These are phyloP conservation scores for Huso huso DNA, from an alignment of 2,797 vertebrate species.

Conservation along the genomic window DNA sequence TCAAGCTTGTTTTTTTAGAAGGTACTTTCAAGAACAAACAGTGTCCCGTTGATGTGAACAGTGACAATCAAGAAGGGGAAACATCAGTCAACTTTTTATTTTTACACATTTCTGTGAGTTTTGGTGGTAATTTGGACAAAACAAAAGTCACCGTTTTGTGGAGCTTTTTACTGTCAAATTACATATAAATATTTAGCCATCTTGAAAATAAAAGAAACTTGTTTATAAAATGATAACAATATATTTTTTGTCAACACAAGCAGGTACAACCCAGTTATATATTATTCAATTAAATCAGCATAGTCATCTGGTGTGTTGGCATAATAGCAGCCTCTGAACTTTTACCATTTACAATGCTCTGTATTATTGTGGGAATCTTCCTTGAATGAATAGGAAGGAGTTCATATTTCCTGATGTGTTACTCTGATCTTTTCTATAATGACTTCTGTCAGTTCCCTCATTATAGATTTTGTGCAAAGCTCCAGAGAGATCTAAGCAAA, in stretches of 20 bases:
- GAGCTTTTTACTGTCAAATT: background rate
- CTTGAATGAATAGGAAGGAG: conserved; percentile 53
- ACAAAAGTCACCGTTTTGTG: background rate
- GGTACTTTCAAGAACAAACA: background rate
- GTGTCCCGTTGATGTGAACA: background rate
- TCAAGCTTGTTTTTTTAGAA: background rate
- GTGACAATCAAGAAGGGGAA: background rate
- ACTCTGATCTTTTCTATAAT: conserved; percentile 76
- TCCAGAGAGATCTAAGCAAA: conserved; percentile 80
- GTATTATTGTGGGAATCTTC: conserved; percentile 79
- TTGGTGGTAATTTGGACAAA: background rate
- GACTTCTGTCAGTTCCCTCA: conserved; percentile 81
- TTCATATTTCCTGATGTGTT: conserved; percentile 72
- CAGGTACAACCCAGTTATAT: conserved; percentile 59
- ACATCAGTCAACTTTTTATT: background rate
- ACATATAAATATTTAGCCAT: too few species aligned
- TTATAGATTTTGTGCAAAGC: conserved; percentile 81
- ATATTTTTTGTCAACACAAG: conserved; percentile 44
- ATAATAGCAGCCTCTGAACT: conserved; percentile 62
- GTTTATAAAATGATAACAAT: conserved; percentile 1
- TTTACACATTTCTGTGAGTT: background rate
- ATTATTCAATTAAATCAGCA: conserved; percentile 43
- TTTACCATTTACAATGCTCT: conserved; percentile 62
- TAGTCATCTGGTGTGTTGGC: conserved; percentile 63
- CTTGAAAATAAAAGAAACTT: conserved; percentile 9